Evolutionary conservation across 2,888 invertebrate genomes (phyloP).

Genomic region (Eutolmus rufibarbis): DNA sequence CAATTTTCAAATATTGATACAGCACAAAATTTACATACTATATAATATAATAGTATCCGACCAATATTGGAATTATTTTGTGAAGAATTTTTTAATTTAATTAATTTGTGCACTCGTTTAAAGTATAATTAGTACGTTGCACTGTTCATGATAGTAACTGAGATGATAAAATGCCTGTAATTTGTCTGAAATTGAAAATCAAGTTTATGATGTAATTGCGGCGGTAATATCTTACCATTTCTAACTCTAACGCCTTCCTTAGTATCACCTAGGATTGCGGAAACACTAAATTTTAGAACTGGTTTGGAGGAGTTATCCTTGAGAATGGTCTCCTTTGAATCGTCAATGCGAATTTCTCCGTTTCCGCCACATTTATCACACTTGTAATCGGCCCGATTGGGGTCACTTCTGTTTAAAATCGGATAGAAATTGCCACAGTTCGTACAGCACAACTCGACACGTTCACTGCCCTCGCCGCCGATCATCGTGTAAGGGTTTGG

Average conservation of each 20-base stretch:
- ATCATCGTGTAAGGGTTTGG: conserved; percentile 41
- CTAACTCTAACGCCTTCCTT: conserved; percentile 63
- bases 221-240: conserved; percentile 57
- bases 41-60: no score
- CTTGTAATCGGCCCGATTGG: conserved; percentile 53
- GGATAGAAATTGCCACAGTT: conserved; percentile 55
- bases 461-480: conserved; percentile 39
- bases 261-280: conserved; percentile 80
- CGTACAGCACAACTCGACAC: conserved; percentile 55
- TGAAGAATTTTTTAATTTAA: no score
- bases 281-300: conserved; percentile 89
- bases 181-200: neutral
- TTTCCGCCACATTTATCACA: conserved; percentile 57
- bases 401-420: conserved; percentile 36
- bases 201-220: neutral
- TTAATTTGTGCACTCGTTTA: no score
- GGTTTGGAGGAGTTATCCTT: conserved; percentile 70
- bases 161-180: no score
- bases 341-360: conserved; percentile 44
- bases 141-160: no score
- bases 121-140: no score
- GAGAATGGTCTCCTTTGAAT: conserved; percentile 55
- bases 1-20: no score
- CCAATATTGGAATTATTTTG: no score
- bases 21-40: no score